These are phyloP conservation scores for Callocephalon fimbriatum DNA, from an alignment of 2,113 vertebrate genomes.

Conservation along the genomic window DNA sequence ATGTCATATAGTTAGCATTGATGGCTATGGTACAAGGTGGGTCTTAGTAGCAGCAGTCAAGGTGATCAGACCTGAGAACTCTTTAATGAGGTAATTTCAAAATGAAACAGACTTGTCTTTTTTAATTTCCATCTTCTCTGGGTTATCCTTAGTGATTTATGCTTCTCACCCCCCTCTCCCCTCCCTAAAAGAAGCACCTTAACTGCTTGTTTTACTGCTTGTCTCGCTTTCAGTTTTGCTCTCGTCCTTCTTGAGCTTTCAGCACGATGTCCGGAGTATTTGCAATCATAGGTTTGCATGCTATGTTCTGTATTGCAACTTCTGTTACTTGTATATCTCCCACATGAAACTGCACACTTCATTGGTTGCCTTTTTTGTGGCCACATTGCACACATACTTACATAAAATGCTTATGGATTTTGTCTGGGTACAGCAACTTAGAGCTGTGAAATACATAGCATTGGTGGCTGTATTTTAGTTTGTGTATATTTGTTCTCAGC, in stretches of 20 bases:
- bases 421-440: not conserved
- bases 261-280: not conserved
- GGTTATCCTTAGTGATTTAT: not conserved
- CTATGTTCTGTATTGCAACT: not conserved
- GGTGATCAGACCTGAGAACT: not conserved
- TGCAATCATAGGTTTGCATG: not conserved
- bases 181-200: not conserved
- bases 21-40: not conserved
- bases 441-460: not conserved
- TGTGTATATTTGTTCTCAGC: not conserved
- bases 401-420: not conserved
- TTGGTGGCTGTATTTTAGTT: not conserved
- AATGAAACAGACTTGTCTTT: not conserved
- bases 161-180: not conserved
- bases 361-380: not conserved
- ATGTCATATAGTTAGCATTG: not conserved
- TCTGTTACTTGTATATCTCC: not conserved
- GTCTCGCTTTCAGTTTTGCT: not conserved
- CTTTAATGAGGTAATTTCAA: not conserved
- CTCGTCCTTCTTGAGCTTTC: not conserved
- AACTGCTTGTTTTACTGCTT: not conserved
- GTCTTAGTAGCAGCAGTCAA: not conserved
- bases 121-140: not conserved
- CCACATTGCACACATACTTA: not conserved
- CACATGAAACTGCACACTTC: not conserved